Evolutionary conservation across 2,113 vertebrate species (phyloP), one percentile per base, ranked within the genome.

Genomic region (Leucopsar rothschildi): DNA sequence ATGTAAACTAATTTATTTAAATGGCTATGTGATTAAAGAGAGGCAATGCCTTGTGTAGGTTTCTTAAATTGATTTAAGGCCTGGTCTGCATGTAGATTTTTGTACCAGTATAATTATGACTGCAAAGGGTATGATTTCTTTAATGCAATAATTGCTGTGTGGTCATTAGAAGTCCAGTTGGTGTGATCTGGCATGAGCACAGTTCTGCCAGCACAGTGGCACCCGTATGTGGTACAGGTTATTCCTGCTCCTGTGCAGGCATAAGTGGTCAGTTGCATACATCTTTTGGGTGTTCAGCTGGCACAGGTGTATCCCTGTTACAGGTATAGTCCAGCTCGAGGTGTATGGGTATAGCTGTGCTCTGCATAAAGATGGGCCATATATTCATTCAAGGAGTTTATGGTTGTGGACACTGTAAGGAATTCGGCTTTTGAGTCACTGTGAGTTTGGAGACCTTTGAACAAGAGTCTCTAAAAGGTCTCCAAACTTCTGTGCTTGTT

Each of bases 1-100:
- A 85, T 86, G 88, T 93, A 80, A 93, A 80, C 63, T 77, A 73
- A 80, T 50, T 77, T 64, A 63, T 92, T 90, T 86, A 57, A 88
- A 80, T 80, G 21, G 28, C 18, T 40, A 0, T 53, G 28, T 42
- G 88, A 79, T 91, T 95, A 80, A 76, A 89, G 29, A n/a, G 42
- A 12, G 55, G 17, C n/a, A 80, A 60, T 76, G 63, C 59, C 35
- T 66, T 27, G 27, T 77, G 53, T 91, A 65, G 18, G 33, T 55
- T 82, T 55, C 42, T 27, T 76, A 42, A 88, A 88, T 24, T 45
- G 49, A 69, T 88, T 93, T 80, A 85, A 80, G 61, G 70, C 50
- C 57, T 57, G 53, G 55, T 80, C 70, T 65, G 37, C 40, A 18
- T 1, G 0, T 42, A 53, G 15, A 20, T 70, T 94, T 92, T 73